Evolutionary conservation across 2,797 vertebrate genomes (phyloP).

Genomic region (Anguilla megastoma): DNA sequence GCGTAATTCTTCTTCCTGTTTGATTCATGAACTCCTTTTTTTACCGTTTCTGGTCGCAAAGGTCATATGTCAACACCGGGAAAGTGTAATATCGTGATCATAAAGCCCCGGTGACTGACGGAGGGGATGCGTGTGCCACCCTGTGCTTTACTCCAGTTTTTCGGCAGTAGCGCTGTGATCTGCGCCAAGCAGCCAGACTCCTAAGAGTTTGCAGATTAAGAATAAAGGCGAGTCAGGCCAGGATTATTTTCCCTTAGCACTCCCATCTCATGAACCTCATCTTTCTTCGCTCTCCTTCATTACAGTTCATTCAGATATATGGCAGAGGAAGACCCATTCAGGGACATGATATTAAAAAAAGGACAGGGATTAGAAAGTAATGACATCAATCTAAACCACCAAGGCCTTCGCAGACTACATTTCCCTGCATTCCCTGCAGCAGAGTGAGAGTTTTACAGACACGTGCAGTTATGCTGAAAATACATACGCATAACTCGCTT

Average conservation of each 20-base stretch:
- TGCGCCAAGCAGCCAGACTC: neutral
- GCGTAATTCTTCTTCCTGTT: constrained; percentile 11
- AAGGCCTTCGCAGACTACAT: neutral
- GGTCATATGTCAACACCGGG: constrained; percentile 5
- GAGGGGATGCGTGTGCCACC: neutral
- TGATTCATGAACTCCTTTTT: constrained; percentile 20
- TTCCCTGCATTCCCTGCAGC: neutral
- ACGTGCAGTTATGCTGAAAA: neutral
- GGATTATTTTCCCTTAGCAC: neutral
- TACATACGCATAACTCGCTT: neutral
- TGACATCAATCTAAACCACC: neutral
- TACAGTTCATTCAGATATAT: neutral
- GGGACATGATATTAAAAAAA: neutral
- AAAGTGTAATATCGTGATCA: neutral
- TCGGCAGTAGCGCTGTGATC: neutral
- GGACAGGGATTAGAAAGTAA: neutral
- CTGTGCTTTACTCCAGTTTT: neutral
- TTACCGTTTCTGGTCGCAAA: neutral
- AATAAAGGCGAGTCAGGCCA: neutral
- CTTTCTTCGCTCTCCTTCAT: neutral
- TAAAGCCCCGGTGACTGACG: neutral
- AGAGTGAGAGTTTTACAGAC: neutral
- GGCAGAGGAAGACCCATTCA: neutral
- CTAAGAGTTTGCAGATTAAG: neutral
- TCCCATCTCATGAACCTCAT: neutral